Conservation (phyloP, 2,797 vertebrate species). For the Tamandua tetradactyla region DNA sequence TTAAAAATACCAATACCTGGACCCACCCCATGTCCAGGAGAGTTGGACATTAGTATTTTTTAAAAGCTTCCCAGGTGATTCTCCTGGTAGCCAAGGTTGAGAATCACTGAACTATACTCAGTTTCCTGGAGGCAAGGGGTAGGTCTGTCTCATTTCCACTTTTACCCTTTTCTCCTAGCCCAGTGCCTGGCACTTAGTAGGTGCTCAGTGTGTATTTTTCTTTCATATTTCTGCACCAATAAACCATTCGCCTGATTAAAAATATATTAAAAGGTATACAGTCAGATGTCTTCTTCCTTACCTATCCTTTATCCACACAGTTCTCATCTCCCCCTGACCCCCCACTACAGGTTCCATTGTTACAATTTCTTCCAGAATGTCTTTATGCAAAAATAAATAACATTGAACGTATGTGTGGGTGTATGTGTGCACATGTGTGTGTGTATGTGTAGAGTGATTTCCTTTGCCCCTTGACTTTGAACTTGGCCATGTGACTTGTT, state of each 20-base stretch:
- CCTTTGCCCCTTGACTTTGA: background rate
- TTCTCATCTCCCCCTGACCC: background rate
- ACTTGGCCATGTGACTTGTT: background rate
- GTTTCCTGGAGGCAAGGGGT: background rate
- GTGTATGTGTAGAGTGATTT: background rate
- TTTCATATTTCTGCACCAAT: background rate
- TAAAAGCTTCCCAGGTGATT: background rate
- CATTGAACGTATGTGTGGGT: background rate
- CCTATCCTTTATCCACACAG: background rate
- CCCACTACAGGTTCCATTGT: background rate
- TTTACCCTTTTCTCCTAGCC: background rate
- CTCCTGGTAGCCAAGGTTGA: background rate
- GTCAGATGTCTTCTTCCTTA: background rate
- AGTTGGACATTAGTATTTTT: background rate
- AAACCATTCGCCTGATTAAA: background rate
- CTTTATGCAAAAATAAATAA: background rate
- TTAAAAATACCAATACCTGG: background rate
- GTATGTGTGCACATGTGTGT: background rate
- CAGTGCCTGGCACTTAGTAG: background rate
- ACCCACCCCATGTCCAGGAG: background rate
- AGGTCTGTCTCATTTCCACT: background rate
- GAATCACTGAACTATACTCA: background rate
- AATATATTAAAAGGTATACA: background rate
- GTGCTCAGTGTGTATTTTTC: background rate
- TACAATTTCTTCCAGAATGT: background rate